Evolutionary conservation across 2,888 invertebrate species (phyloP), one percentile per base, ranked within the genome.

Genomic region (Rapana venosa): DNA sequence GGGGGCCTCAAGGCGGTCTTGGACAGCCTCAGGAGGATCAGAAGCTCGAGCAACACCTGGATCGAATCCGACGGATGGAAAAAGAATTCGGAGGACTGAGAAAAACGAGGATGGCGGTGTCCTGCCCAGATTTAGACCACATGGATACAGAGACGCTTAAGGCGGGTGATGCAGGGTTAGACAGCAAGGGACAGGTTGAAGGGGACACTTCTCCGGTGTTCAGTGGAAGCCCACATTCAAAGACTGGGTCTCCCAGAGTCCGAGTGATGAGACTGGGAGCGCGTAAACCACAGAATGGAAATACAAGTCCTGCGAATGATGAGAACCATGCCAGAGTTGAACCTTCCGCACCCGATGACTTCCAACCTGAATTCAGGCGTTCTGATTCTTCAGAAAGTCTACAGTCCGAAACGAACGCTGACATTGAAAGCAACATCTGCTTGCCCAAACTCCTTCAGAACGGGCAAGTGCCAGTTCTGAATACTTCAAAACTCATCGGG

Each of bases 11-110:
- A 1, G 30, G 30, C 32, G 15, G 22, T 1, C 6, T 22, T 32
- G 22, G 61, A 11, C 20, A 35, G 5, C 32, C 22, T 32, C 30
- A 13, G n/a, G 30, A n/a, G n/a, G 58, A n/a, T 66, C 30, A 26
- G n/a, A 66, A 86, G 66, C 32, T 86, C 35, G 86, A 66, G 66
- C 66, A 32, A 15, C 86, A 86, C 66, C 86, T 86, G 17, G 61
- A 86, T 35, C 61, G 66, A 22, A 86, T 86, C 86, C 58, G 56
- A 15, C 86, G 35, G 20, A 22, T 86, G 86, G 86, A 86, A 17
- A 20, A 35, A 66, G 66, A 66, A 61, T 32, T 86, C 6, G 86
- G 86, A 15, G 30, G 30, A 13, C 30, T 56, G 56, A n/a, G 58
- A 84, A n/a, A 32, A 2, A 15, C 22, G 32, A 58, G 30, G 58